Evolutionary conservation across 2,113 vertebrate species (phyloP).

Genomic region (Ia io): DNA sequence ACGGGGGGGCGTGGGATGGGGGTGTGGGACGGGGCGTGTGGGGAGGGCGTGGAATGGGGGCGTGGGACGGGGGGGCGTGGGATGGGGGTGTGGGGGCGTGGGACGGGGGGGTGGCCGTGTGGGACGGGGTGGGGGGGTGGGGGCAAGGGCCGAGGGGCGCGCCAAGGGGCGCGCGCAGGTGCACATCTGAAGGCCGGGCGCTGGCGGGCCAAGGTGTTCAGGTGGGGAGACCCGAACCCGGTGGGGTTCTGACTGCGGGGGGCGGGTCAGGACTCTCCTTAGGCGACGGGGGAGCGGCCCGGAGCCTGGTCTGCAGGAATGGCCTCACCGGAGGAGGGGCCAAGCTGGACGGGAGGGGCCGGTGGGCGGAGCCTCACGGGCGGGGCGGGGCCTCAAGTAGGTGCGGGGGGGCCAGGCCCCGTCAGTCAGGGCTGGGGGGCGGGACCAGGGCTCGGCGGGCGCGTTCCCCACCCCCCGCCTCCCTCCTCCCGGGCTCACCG

Average conservation of each 20-base stretch:
- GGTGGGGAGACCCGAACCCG: background rate
- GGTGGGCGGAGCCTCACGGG: background rate
- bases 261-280: background rate
- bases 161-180: no score
- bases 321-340: background rate
- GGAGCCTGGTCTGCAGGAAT: background rate
- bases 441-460: background rate
- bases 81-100: no score
- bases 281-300: background rate
- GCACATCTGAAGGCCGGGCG: background rate
- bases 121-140: no score
- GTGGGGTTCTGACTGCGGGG: background rate
- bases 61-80: no score
- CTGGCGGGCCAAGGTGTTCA: background rate
- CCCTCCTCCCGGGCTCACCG: conserved; percentile 80
- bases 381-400: background rate
- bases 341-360: background rate
- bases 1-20: no score
- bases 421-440: background rate
- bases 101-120: background rate
- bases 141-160: no score
- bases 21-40: no score
- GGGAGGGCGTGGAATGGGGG: no score
- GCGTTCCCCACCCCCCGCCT: background rate
- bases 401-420: background rate